Base-by-base conservation (phyloP, 1,140 invertebrate species). In the Hestina assimilis region DNA sequence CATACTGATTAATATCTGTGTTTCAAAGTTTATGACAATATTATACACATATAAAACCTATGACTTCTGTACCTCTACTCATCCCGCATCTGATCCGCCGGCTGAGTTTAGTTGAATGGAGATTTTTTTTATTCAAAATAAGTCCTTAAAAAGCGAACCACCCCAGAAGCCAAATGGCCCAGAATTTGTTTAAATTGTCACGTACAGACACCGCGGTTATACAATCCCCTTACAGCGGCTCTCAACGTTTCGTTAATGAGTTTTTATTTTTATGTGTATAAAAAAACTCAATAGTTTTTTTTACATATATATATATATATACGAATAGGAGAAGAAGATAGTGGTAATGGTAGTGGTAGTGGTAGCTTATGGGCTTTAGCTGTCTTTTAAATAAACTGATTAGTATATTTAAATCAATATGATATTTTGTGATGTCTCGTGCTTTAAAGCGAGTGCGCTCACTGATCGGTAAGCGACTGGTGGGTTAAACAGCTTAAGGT, bases 111-210 rank as follows among this genome's bases (percentile, higher is more conserved):
- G 58, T 42, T 80, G 71, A 83, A 81, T 81, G 58, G 72, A 45
- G 48, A 50, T 68, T 80, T 79, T 79, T 81, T 84, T 79, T 82
- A 83, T 84, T 85, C 73, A 83, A 83, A 83, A 80, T 79, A 79
- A 76, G 73, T 76, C 58, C 72, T 79, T 59, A 83, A 85, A 84
- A 86, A 83, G 72, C 42, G 55, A 66, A 58, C 79, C 72, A 83
- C 84, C 82, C 84, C 70, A 83, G 82, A 80, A 83, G 84, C 81
- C 82, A 87, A 87, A 87, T 87, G 84, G 84, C 78, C 79, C 76
- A 84, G 84, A 87, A 87, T 87, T 87, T 87, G 84, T 87, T 87
- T 85, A 87, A 87, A 87, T 87, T 87, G 84, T 87, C 84, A 87
- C 84, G 82, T 84, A 84, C 84, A 87, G 82, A 79, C 69, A 80